Percentiles rank a stretch among this genome's conserved stretches.
phyloP scores from a whole-genome alignment of 2,888 invertebrate genomes.

The Pomacea canaliculata region DNA sequence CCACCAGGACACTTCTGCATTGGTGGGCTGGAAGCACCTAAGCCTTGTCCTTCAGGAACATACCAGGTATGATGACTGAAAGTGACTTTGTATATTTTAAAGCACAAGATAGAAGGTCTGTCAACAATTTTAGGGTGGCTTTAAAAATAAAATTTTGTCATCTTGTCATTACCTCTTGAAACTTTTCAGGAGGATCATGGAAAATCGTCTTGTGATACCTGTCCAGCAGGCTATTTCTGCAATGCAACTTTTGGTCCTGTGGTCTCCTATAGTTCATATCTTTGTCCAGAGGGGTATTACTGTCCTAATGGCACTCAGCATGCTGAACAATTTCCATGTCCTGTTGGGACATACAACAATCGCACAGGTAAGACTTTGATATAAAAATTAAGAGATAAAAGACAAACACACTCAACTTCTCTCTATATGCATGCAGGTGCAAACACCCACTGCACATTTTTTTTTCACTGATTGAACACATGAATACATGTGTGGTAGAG shows the following conservation, averaged over 20 bases:
- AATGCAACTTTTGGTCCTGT: slow-evolving; percentile 65
- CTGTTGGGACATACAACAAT: slow-evolving; percentile 65
- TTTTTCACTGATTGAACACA: no score
- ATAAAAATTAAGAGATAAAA: background rate
- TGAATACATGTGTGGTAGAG: no score
- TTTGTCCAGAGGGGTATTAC: slow-evolving; percentile 66
- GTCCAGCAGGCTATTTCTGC: slow-evolving; percentile 63
- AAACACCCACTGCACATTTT: no score
- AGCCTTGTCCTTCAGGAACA: slow-evolving; percentile 60
- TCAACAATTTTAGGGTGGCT: no score
- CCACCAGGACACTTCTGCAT: slow-evolving; percentile 62
- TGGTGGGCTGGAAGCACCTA: slow-evolving; percentile 50
- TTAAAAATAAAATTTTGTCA: no score
- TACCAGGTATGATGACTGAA: slow-evolving; percentile 56
- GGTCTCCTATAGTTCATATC: slow-evolving; percentile 47
- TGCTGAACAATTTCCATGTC: slow-evolving; percentile 61
- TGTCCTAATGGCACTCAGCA: slow-evolving; percentile 64
- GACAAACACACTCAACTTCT: background rate
- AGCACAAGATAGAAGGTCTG: background rate
- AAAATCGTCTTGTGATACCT: slow-evolving; percentile 48
- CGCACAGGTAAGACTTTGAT: slow-evolving; percentile 52
- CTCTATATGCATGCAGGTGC: background rate
- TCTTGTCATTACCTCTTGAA: no score
- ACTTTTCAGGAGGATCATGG: slow-evolving; percentile 44
- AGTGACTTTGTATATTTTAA: background rate